Evolutionary conservation across 2,113 vertebrate species (phyloP).

Genomic region (Solea senegalensis): DNA sequence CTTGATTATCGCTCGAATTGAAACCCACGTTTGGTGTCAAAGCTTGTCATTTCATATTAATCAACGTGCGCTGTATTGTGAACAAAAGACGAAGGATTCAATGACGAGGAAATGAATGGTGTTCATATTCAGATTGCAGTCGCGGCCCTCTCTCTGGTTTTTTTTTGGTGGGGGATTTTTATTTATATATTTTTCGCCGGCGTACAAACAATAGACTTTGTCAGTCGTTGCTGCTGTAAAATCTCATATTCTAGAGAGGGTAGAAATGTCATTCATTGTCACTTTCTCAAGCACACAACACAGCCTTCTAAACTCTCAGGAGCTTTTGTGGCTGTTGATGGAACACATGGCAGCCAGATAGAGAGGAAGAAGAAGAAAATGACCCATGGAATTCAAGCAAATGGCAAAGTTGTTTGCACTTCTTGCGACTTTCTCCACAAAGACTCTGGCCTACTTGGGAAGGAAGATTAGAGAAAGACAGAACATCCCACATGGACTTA

Average conservation of each 20-base stretch:
- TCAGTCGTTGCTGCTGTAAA: neutral
- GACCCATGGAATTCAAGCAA: conserved; percentile 26
- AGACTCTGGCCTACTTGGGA: conserved; percentile 60
- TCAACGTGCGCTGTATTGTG: conserved; percentile 42
- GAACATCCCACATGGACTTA: conserved; percentile 69
- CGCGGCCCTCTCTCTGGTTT: neutral
- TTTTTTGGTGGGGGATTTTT: neutral
- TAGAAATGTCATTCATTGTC: neutral
- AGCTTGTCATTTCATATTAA: conserved; percentile 60
- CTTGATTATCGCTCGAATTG: conserved; percentile 54
- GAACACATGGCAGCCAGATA: conserved; percentile 3
- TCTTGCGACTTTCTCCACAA: conserved; percentile 46
- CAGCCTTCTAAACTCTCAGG: conserved; percentile 11
- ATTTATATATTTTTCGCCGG: neutral
- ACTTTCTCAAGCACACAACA: conserved; percentile 1
- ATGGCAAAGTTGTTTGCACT: conserved; percentile 49
- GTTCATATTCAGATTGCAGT: conserved; percentile 1
- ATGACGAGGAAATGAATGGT: conserved; percentile 23
- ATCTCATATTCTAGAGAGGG: conserved; percentile 18
- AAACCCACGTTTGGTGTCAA: conserved; percentile 35
- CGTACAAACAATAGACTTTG: neutral
- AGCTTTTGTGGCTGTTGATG: neutral
- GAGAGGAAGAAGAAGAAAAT: neutral
- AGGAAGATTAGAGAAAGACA: conserved; percentile 66
- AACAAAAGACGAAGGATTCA: conserved; percentile 49